Evolutionary conservation across 2,888 invertebrate genomes (phyloP), one percentile per base, ranked within the genome.

Genomic region (Mimachlamys varia): DNA sequence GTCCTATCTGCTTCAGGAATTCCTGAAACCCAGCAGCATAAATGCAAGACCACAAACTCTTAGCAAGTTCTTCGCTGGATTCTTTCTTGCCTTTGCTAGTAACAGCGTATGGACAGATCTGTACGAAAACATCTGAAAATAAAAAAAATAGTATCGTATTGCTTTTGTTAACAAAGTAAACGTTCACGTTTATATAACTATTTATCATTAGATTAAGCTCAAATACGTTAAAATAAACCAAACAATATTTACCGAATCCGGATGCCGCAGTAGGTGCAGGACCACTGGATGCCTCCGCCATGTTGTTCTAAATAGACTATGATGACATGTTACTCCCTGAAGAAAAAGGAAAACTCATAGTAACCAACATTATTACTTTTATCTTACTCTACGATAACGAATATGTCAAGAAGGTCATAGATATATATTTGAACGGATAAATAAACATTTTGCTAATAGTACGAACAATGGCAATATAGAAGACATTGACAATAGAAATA

Each of bases 201-300:
- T n/a, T n/a, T n/a, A n/a, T n/a, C 15, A 17, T 13, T 13, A 53
- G 5, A 53, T 17, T 53, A 15, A 1, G 53, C 53, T 53, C 17
- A 12, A 53, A 13, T 53, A 53, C 15, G 53, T 53, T 53, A 13
- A 17, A 53, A 53, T 5, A 44, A 5, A 44, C 44, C 7, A 5
- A 44, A 44, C 3, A 44, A 44, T 44, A 76, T 15, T 76, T 76
- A 76, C 76, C 33, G 33, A 76, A 76, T 76, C 76, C 76, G 27
- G 27, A 12, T 10, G 13, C 27, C 33, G 27, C 0, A 22, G 13
- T 10, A 27, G 33, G 76, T 33, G 10, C 76, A 76, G 7, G 33
- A 33, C 76, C 76, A 76, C 76, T 76, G 27, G 76, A 76, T 33
- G 76, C 76, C 33, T 76, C 76, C 27, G 76, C 76, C 76, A 76